Evolutionary conservation across 1,140 invertebrate species (phyloP).

Genomic region (Protaetia brevitarsis): DNA sequence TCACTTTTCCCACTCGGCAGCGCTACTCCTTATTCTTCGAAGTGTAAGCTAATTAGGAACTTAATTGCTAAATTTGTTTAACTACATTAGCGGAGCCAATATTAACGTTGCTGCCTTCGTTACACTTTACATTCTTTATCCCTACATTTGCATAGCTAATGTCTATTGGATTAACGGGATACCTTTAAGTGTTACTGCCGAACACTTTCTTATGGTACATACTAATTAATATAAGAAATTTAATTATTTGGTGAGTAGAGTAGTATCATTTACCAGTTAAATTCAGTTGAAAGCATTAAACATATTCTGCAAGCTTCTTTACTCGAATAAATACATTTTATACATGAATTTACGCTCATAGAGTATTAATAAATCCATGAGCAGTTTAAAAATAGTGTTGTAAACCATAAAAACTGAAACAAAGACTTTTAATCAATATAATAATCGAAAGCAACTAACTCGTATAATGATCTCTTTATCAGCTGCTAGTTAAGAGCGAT

Average conservation of each 20-base stretch:
- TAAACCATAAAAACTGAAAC: too few relatives aligned
- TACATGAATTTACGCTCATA: too few relatives aligned
- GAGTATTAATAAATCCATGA: too few relatives aligned
- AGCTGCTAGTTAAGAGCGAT: too few relatives aligned
- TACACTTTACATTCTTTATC: conserved; percentile 21
- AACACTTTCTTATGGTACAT: conserved; percentile 11
- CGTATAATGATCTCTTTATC: too few relatives aligned
- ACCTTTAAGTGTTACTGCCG: conserved; percentile 18
- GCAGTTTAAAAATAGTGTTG: too few relatives aligned
- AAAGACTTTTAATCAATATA: too few relatives aligned
- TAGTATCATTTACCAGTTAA: background rate
- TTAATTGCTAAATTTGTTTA: conserved; percentile 36
- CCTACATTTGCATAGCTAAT: conserved; percentile 31
- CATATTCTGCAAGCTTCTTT: too few relatives aligned
- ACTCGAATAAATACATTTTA: too few relatives aligned
- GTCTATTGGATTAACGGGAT: conserved; percentile 19
- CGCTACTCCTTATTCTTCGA: conserved; percentile 21
- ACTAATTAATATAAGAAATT: conserved; percentile 17
- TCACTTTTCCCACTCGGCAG: background rate
- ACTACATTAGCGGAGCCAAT: conserved; percentile 35
- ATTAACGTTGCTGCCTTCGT: conserved; percentile 30
- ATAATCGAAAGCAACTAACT: too few relatives aligned
- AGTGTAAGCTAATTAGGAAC: conserved; percentile 33
- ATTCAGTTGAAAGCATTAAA: background rate
- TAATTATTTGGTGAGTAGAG: conserved; percentile 19